These are phyloP conservation scores for Metridium senile DNA, from an alignment of 92 coral and sea anemone genomes.

Conservation along the genomic window DNA sequence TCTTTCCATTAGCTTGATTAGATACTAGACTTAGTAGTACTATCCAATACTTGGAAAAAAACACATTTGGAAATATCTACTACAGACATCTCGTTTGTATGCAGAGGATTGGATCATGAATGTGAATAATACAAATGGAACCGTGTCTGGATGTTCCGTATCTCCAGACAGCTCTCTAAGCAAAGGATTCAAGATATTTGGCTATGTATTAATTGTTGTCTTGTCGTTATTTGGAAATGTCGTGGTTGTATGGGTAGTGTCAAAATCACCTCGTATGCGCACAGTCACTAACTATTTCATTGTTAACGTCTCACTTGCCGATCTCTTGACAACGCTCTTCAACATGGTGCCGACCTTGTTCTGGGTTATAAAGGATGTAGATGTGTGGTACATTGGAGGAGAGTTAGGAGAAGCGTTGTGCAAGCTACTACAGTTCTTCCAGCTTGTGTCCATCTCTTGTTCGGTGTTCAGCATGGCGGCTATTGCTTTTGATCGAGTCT, in stretches of 20 bases:
- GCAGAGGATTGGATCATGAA: neutral
- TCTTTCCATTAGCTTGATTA: neutral
- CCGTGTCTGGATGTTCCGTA: constrained; percentile 1
- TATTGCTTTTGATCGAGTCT: constrained; percentile 77
- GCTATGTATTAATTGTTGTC: constrained; percentile 48
- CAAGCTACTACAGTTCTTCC: constrained; percentile 64
- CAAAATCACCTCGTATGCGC: constrained; percentile 60
- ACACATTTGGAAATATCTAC: no score
- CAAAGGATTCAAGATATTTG: constrained; percentile 54
- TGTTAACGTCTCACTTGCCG: constrained; percentile 71
- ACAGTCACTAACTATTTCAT: constrained; percentile 75
- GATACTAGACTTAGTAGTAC: neutral
- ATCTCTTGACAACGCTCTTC: constrained; percentile 66
- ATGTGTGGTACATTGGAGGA: constrained; percentile 70
- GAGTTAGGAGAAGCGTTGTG: constrained; percentile 59
- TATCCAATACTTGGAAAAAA: no score
- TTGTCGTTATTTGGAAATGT: constrained; percentile 67
- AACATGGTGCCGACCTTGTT: constrained; percentile 76
- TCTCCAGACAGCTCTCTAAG: constrained; percentile 11
- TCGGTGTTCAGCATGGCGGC: constrained; percentile 69
- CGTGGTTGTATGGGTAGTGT: constrained; percentile 66
- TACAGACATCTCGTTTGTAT: no score
- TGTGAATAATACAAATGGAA: neutral
- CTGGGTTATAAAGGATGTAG: constrained; percentile 57
- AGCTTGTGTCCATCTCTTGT: constrained; percentile 53